Evolutionary conservation across 2,113 vertebrate species (phyloP).

Genomic region (Trichechus manatus): DNA sequence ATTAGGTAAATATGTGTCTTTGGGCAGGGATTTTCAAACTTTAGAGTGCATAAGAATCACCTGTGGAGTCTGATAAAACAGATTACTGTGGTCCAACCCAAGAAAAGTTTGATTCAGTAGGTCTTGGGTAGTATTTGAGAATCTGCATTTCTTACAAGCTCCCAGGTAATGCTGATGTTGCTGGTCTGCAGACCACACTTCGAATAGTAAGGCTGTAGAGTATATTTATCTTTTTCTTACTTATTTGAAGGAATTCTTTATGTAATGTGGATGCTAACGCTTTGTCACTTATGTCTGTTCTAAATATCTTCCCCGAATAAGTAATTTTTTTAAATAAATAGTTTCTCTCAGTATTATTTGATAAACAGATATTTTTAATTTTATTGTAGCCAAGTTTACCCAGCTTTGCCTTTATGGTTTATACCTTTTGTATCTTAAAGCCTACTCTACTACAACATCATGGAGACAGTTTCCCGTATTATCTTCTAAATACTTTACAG

Average conservation of each 20-base stretch:
- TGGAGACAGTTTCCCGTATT: neutral
- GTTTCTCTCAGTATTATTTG: neutral
- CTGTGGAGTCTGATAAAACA: neutral
- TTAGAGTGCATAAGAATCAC: neutral
- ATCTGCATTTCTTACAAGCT: no score
- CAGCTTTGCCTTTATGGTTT: neutral
- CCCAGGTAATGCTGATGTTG: no score
- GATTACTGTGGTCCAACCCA: neutral
- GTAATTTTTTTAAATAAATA: neutral
- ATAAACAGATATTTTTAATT: slow-evolving; percentile 16
- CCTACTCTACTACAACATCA: neutral
- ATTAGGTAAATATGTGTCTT: neutral
- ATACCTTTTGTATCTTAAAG: neutral
- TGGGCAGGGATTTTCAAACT: neutral
- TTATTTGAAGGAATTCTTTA: neutral
- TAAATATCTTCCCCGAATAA: neutral
- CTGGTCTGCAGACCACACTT: neutral
- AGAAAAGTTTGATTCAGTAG: neutral
- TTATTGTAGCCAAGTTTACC: neutral
- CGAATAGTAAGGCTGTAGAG: neutral
- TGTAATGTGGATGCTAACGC: neutral
- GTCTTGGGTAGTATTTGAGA: neutral
- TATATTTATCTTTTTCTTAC: neutral
- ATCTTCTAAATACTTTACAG: slow-evolving; percentile 3
- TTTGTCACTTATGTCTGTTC: neutral